A percentile compares a stretch with the other conserved stretches of the same genome.
Conservation (phyloP, 2,797 vertebrate species). For the Chelonia mydas region DNA sequence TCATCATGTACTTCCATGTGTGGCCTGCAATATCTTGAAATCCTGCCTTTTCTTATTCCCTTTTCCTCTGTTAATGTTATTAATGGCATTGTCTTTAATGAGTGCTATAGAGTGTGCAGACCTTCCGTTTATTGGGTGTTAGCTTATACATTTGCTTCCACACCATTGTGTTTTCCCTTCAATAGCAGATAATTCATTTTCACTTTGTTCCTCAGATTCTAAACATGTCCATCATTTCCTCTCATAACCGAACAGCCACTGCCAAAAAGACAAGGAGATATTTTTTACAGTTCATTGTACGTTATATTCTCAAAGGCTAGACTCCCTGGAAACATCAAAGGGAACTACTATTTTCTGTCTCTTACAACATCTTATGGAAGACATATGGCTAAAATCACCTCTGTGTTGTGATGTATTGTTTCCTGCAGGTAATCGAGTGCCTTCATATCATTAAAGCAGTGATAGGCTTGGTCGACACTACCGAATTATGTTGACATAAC, state of each 20-base stretch:
- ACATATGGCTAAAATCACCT: not conserved
- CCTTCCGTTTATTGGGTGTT: not conserved
- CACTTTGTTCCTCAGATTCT: not conserved
- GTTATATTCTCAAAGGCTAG: not conserved
- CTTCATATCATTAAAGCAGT: not conserved
- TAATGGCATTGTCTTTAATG: not conserved
- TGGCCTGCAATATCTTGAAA: not conserved
- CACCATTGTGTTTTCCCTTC: not conserved
- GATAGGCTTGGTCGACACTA: not conserved
- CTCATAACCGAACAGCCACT: not conserved
- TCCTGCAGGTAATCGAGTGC: not conserved
- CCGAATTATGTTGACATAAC: not conserved
- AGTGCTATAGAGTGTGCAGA: not conserved
- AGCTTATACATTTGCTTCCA: not conserved
- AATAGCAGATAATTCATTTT: not conserved
- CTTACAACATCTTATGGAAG: not conserved
- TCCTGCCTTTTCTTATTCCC: not conserved
- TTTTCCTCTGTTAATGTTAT: not conserved
- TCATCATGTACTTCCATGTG: not conserved
- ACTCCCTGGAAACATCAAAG: not conserved
- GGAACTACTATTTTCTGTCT: not conserved
- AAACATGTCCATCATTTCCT: not conserved
- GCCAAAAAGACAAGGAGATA: not conserved
- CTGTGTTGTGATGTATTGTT: not conserved
- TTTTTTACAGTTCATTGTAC: not conserved